These are phyloP conservation scores for Rhopalosiphum padi DNA, from an alignment of 1,140 invertebrate species.

Conservation along the genomic window DNA sequence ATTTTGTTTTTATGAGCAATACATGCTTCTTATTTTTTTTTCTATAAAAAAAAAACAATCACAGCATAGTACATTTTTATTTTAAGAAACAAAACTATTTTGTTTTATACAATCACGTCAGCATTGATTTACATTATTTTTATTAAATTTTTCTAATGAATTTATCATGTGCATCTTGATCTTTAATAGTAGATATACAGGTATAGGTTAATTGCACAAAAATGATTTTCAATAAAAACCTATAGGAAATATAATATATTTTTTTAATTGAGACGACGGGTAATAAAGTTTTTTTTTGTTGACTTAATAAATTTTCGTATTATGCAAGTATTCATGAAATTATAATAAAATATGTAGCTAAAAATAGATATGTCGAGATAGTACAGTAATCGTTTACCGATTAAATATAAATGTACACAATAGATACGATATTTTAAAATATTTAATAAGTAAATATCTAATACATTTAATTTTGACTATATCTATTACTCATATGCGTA, in stretches of 20 bases:
- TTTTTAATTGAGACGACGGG: not conserved
- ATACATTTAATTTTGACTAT: not conserved
- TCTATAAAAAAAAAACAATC: not conserved
- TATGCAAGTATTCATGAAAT: not conserved
- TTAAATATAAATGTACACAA: not conserved
- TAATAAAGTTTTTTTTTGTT: not conserved
- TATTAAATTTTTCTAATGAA: not conserved
- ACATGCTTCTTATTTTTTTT: slow-evolving; percentile 10
- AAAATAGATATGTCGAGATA: not conserved
- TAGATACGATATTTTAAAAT: not conserved
- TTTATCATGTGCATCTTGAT: not conserved
- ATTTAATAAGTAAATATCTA: not conserved
- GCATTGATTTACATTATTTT: not conserved
- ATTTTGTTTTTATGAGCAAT: not conserved
- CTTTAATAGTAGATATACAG: not conserved
- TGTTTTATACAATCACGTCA: not conserved
- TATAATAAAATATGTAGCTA: not conserved
- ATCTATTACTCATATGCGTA: not conserved
- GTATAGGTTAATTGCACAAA: not conserved
- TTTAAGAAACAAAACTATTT: not conserved
- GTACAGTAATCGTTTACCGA: not conserved
- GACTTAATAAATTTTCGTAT: not conserved
- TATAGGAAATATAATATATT: not conserved
- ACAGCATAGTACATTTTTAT: not conserved
- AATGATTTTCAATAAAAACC: not conserved